Percentiles rank a stretch among this genome's conserved stretches.
Conservation (phyloP, 2,888 invertebrate genomes). For the Dryocosmus kuriphilus region DNA sequence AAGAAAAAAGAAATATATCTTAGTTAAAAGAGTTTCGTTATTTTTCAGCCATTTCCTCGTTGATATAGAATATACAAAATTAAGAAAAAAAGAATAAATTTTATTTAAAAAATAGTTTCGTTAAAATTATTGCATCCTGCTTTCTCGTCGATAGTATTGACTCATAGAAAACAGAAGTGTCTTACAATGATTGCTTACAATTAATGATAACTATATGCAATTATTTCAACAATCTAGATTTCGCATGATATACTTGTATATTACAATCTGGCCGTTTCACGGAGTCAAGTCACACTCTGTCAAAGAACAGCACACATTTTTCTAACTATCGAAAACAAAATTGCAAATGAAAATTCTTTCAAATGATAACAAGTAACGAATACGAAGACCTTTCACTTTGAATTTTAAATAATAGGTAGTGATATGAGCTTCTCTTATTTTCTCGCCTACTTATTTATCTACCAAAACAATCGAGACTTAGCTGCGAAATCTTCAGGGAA, state of each 20-base stretch:
- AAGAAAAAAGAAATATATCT: too few species aligned
- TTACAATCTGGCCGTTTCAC: conserved; percentile 28
- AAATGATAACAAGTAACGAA: background rate
- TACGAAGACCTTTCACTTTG: background rate
- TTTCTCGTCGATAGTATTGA: conserved; percentile 8
- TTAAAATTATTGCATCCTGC: conserved; percentile 29
- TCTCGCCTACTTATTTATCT: background rate
- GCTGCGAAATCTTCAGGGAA: background rate
- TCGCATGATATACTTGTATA: conserved; percentile 29
- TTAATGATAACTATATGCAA: conserved; percentile 24
- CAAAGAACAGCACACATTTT: background rate
- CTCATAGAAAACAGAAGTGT: conserved; percentile 2
- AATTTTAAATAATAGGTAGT: conserved; percentile 24
- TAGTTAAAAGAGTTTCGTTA: too few species aligned
- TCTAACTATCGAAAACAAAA: conserved; percentile 16
- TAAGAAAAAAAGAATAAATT: conserved; percentile 37
- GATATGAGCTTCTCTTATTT: conserved; percentile 41
- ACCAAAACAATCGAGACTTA: background rate
- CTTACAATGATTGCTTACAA: conserved; percentile 27
- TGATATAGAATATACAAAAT: background rate
- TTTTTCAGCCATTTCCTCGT: too few species aligned
- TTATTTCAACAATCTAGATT: conserved; percentile 43
- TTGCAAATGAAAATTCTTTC: background rate
- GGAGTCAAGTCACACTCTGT: background rate
- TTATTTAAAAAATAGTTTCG: conserved; percentile 26